Conservation (phyloP, 1,140 invertebrate species). For the Diorhabda sublineata region DNA sequence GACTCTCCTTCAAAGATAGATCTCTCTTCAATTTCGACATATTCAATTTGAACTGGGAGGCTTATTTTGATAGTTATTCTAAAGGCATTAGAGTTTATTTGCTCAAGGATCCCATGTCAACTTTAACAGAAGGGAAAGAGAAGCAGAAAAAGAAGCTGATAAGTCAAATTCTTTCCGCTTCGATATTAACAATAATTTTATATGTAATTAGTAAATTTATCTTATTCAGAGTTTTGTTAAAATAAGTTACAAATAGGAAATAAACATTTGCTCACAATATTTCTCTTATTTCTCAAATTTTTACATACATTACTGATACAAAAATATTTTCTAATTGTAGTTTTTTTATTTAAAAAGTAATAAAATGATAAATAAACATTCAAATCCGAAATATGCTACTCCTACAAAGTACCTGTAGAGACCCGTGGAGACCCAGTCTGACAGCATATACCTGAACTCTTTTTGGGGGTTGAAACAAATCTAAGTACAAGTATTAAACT, state of each 20-base stretch:
- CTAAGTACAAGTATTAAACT: no score
- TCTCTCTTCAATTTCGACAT: slow-evolving; percentile 59
- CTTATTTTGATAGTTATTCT: slow-evolving; percentile 56
- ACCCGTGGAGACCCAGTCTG: no score
- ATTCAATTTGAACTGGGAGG: slow-evolving; percentile 54
- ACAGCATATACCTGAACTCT: no score
- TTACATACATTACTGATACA: no score
- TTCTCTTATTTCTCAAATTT: no score
- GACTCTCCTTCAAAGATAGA: slow-evolving; percentile 58
- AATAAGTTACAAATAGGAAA: not conserved
- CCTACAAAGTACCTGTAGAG: no score
- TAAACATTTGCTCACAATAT: no score
- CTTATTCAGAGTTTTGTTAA: slow-evolving; percentile 20
- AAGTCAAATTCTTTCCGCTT: slow-evolving; percentile 9
- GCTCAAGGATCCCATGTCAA: slow-evolving; percentile 56
- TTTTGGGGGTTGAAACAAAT: no score
- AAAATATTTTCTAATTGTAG: no score
- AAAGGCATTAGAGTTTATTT: slow-evolving; percentile 56
- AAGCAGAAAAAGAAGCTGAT: slow-evolving; percentile 19
- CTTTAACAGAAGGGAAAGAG: slow-evolving; percentile 37
- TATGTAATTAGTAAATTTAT: slow-evolving; percentile 25
- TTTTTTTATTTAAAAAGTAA: no score
- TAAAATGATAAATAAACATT: no score
- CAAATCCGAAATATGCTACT: no score
- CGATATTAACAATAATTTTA: slow-evolving; percentile 9